These are phyloP conservation scores for Acrocephalus kingi DNA, from an alignment of 2,113 vertebrate species.

Conservation along the genomic window DNA sequence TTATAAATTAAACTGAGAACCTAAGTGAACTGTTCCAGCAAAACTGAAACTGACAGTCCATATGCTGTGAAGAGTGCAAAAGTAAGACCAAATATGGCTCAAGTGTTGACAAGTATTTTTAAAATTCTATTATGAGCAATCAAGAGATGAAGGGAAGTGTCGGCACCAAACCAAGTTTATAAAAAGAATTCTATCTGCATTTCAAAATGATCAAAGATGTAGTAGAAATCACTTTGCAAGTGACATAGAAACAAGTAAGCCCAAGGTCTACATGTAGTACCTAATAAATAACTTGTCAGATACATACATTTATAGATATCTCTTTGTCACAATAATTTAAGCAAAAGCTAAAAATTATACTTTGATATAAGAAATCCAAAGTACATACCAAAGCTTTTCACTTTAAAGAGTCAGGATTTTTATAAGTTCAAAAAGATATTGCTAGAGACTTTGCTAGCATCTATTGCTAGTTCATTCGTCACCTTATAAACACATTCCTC, in stretches of 20 bases:
- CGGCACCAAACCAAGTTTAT: not conserved
- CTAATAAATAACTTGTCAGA: not conserved
- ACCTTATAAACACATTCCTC: not conserved
- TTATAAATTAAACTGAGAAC: not conserved
- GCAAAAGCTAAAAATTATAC: not conserved
- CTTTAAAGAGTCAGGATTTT: not conserved
- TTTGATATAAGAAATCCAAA: not conserved
- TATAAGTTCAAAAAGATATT: not conserved
- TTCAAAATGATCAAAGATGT: not conserved
- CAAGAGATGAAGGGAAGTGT: not conserved
- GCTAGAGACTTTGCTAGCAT: not conserved
- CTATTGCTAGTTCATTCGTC: not conserved
- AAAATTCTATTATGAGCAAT: not conserved
- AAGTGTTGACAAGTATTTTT: conserved; percentile 2
- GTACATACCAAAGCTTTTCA: not conserved
- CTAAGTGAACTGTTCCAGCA: not conserved
- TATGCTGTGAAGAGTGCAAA: not conserved
- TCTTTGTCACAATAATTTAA: not conserved
- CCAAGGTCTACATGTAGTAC: not conserved
- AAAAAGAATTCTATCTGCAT: not conserved
- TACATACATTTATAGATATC: not conserved
- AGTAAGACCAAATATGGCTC: not conserved
- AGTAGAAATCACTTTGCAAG: not conserved
- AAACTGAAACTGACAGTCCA: not conserved
- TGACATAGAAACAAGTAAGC: not conserved